Evolutionary conservation across 2,113 vertebrate species (phyloP).

Genomic region (Callaeas wilsoni): DNA sequence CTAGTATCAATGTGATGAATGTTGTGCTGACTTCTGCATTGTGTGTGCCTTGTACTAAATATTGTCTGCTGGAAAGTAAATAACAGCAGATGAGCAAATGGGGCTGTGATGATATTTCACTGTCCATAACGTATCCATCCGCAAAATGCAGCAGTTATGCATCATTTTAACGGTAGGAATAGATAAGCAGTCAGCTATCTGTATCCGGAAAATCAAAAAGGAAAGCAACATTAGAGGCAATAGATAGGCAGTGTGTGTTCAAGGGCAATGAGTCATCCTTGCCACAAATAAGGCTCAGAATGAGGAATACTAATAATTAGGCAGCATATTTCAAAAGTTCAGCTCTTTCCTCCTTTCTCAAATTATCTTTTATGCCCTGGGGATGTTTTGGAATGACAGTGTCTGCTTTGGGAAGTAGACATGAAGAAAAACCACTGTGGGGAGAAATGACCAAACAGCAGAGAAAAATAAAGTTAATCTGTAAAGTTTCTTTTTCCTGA

Average conservation of each 20-base stretch:
- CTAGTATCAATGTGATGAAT: constrained; percentile 23
- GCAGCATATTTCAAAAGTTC: constrained; percentile 32
- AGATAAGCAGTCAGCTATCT: constrained; percentile 26
- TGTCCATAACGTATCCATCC: constrained; percentile 36
- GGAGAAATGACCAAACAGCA: background rate
- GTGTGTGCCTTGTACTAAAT: background rate
- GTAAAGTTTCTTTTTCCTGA: background rate
- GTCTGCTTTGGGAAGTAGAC: background rate
- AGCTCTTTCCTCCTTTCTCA: background rate
- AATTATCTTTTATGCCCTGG: constrained; percentile 14
- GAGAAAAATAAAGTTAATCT: background rate
- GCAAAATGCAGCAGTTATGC: constrained; percentile 25
- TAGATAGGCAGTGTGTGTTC: constrained; percentile 42
- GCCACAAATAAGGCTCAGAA: constrained; percentile 12
- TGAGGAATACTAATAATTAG: constrained; percentile 35
- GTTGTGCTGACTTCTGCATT: constrained; percentile 31
- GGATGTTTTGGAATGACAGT: background rate
- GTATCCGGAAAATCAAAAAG: constrained; percentile 5
- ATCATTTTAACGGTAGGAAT: constrained; percentile 18
- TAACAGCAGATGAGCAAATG: constrained; percentile 54
- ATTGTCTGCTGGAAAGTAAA: constrained; percentile 36
- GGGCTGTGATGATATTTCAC: constrained; percentile 28
- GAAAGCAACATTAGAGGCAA: constrained; percentile 38
- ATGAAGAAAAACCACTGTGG: background rate
- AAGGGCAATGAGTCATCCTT: constrained; percentile 46